Evolutionary conservation across 2,888 invertebrate genomes (phyloP).

Genomic region (Cartodere bifasciata): DNA sequence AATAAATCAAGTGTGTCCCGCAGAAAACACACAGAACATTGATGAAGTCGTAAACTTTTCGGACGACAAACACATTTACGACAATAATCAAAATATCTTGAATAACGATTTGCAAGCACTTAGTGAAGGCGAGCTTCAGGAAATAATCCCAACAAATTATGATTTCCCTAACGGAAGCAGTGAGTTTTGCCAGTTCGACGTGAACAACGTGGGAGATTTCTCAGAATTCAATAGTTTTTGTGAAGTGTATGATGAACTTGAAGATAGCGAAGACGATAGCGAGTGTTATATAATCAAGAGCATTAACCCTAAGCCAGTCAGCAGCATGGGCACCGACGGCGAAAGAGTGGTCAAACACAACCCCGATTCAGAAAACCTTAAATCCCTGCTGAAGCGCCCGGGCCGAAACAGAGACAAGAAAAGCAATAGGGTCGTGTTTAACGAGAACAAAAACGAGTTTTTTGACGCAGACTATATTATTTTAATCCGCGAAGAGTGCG

Average conservation of each 20-base stretch:
- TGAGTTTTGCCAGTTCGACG: conserved; percentile 29
- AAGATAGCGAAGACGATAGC: conserved; percentile 19
- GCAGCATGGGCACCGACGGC: conserved; percentile 36
- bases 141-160: no score
- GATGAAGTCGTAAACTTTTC: no score
- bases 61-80: no score
- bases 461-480: conserved; percentile 89
- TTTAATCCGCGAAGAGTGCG: conserved; percentile 76
- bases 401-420: conserved; percentile 49
- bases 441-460: conserved; percentile 80
- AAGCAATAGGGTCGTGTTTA: conserved; percentile 74
- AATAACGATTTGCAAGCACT: no score
- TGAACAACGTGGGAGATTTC: conserved; percentile 22
- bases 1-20: no score
- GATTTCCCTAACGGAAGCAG: no score
- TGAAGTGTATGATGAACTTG: conserved; percentile 32
- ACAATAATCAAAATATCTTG: no score
- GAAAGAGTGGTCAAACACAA: conserved; percentile 37
- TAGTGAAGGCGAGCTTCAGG: no score
- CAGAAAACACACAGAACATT: no score
- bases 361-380: conserved; percentile 50
- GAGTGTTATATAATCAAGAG: conserved; percentile 15
- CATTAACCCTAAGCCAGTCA: conserved; percentile 21
- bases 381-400: conserved; percentile 64
- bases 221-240: conserved; percentile 22